Percentiles rank a stretch among this genome's conserved stretches.
These are phyloP conservation scores for Hycleus cichorii DNA, from an alignment of 1,140 invertebrate species.

Conservation along the genomic window DNA sequence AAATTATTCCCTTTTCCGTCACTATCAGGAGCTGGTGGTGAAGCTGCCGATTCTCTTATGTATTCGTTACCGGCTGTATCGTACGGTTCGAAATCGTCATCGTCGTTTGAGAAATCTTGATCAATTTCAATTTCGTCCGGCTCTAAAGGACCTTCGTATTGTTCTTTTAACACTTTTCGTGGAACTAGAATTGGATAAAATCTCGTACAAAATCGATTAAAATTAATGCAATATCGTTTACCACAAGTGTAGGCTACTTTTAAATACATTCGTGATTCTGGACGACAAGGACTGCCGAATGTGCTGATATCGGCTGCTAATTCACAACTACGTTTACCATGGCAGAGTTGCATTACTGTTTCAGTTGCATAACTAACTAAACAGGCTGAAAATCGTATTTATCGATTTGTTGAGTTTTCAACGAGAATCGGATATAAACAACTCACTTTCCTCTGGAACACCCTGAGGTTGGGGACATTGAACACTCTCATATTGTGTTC, in stretches of 20 bases:
- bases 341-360: conserved; percentile 81
- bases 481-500: conserved; percentile 79
- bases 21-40: conserved; percentile 30
- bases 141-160: conserved; percentile 65
- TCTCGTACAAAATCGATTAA: not conserved
- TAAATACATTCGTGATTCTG: conserved; percentile 79
- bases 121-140: conserved; percentile 56
- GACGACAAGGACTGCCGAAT: conserved; percentile 78
- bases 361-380: conserved; percentile 80
- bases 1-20: conserved; percentile 26
- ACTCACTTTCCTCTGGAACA: conserved; percentile 82
- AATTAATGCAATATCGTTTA: conserved; percentile 47
- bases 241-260: conserved; percentile 91
- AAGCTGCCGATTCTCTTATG: conserved; percentile 37
- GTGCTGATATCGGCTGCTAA: conserved; percentile 74
- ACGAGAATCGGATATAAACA: conserved; percentile 8
- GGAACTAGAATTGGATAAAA: conserved; percentile 60
- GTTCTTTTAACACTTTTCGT: conserved; percentile 69
- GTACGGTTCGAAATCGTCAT: conserved; percentile 42
- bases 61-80: conserved; percentile 44
- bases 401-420: not conserved
- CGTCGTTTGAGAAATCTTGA: conserved; percentile 30
- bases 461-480: conserved; percentile 81
- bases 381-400: conserved; percentile 58
- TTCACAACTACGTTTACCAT: conserved; percentile 76